Percentiles rank a stretch among this genome's conserved stretches.
phyloP scores from a whole-genome alignment of 2,888 invertebrate species.

The Nemotelus nigrinus region DNA sequence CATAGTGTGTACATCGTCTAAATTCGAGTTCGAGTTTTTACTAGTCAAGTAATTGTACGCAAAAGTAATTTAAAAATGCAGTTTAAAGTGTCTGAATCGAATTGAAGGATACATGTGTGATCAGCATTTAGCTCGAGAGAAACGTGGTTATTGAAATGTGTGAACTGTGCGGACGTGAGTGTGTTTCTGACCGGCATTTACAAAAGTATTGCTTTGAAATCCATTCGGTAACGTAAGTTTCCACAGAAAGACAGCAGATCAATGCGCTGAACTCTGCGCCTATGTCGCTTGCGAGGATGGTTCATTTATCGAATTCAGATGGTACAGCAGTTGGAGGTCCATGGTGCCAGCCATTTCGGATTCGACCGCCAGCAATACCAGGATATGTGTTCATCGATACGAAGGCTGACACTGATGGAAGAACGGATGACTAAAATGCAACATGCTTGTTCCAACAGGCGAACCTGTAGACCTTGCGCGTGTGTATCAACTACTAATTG shows the following conservation, averaged over 20 bases:
- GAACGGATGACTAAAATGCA: neutral
- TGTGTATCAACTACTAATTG: neutral
- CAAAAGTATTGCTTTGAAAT: neutral
- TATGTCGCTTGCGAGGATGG: neutral
- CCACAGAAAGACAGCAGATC: slow-evolving; percentile 1
- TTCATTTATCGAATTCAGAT: slow-evolving; percentile 16
- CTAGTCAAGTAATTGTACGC: too few species aligned
- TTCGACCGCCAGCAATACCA: neutral
- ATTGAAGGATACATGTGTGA: too few species aligned
- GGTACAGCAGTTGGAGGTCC: slow-evolving; percentile 10
- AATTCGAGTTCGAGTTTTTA: too few species aligned
- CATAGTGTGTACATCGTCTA: too few species aligned
- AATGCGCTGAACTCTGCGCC: neutral
- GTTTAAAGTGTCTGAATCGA: too few species aligned
- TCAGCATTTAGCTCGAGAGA: too few species aligned
- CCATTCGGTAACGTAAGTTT: slow-evolving; percentile 10
- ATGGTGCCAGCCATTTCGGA: slow-evolving; percentile 12
- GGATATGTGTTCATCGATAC: slow-evolving; percentile 5
- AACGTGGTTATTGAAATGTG: too few species aligned
- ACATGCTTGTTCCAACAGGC: too few species aligned
- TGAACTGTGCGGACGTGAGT: neutral
- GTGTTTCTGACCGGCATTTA: neutral
- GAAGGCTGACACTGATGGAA: neutral
- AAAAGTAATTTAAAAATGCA: too few species aligned
- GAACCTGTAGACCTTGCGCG: neutral